Percentiles rank a stretch among this genome's conserved stretches.
These are phyloP conservation scores for Rhombomys opimus DNA, from an alignment of 2,113 vertebrate genomes.

Conservation along the genomic window DNA sequence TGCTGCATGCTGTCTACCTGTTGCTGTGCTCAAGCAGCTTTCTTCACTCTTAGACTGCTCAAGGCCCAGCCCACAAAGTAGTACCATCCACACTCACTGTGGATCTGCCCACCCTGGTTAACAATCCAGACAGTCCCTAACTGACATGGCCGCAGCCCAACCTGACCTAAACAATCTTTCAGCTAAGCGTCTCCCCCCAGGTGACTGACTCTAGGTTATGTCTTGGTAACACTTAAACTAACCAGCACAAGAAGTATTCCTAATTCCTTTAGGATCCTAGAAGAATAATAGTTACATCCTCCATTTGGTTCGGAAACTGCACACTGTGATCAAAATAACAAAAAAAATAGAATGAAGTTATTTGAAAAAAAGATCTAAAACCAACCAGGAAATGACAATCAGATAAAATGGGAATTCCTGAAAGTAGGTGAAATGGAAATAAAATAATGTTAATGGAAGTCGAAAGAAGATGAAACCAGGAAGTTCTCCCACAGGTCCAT, in stretches of 20 bases:
- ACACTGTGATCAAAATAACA: not conserved
- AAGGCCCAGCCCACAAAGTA: not conserved
- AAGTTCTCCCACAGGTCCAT: not conserved
- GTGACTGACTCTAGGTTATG: not conserved
- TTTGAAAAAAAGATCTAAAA: conserved; percentile 1
- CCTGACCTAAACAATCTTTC: not conserved
- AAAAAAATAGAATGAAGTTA: not conserved
- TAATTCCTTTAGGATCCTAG: not conserved
- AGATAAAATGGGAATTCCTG: not conserved
- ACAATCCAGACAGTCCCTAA: not conserved
- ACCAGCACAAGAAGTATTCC: not conserved
- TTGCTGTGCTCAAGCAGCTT: not conserved
- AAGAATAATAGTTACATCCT: not conserved
- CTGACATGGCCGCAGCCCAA: not conserved
- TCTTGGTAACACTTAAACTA: not conserved
- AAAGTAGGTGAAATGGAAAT: not conserved
- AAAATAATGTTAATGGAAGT: not conserved
- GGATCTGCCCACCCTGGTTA: not conserved
- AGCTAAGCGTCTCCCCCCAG: not conserved
- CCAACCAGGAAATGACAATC: not conserved
- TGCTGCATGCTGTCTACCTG: no score
- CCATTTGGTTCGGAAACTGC: not conserved
- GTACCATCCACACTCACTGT: not conserved
- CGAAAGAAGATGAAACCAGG: not conserved
- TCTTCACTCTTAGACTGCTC: not conserved